These are phyloP conservation scores for Trachelus tabidus DNA, from an alignment of 2,888 invertebrate species.

Conservation along the genomic window DNA sequence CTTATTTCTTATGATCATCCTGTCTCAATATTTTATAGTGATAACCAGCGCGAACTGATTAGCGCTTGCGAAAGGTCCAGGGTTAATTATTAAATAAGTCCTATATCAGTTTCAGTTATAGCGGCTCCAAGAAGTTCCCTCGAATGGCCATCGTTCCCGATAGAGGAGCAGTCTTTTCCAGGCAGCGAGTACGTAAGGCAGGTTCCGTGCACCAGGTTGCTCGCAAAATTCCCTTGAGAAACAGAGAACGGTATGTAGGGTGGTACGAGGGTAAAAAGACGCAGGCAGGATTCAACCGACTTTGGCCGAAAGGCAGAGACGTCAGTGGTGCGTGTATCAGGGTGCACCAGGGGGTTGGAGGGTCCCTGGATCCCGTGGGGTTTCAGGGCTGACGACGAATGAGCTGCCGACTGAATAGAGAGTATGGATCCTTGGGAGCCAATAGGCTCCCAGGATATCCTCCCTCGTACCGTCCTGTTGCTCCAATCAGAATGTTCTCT, in stretches of 20 bases:
- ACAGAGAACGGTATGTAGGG: neutral
- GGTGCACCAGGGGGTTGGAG: neutral
- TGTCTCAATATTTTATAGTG: neutral
- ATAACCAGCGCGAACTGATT: neutral
- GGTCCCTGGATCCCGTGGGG: neutral
- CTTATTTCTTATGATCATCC: neutral
- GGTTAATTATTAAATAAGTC: neutral
- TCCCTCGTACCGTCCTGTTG: slow-evolving; percentile 41
- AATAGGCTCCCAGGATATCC: slow-evolving; percentile 44
- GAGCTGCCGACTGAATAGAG: slow-evolving; percentile 49
- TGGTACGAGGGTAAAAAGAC: neutral
- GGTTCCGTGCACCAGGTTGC: neutral
- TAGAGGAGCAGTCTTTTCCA: neutral
- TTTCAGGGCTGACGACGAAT: slow-evolving; percentile 35
- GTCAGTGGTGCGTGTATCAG: slow-evolving; percentile 1
- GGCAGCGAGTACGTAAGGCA: neutral
- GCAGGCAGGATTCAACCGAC: neutral
- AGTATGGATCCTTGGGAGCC: slow-evolving; percentile 52
- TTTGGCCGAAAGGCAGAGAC: neutral
- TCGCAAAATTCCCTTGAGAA: neutral
- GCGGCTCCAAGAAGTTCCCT: neutral
- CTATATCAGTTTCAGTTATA: neutral
- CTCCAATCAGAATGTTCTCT: slow-evolving; percentile 45
- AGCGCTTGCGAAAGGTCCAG: neutral
- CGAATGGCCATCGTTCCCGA: neutral